phyloP scores from a whole-genome alignment of 2,888 invertebrate species.

The Amphipoea lucens region DNA sequence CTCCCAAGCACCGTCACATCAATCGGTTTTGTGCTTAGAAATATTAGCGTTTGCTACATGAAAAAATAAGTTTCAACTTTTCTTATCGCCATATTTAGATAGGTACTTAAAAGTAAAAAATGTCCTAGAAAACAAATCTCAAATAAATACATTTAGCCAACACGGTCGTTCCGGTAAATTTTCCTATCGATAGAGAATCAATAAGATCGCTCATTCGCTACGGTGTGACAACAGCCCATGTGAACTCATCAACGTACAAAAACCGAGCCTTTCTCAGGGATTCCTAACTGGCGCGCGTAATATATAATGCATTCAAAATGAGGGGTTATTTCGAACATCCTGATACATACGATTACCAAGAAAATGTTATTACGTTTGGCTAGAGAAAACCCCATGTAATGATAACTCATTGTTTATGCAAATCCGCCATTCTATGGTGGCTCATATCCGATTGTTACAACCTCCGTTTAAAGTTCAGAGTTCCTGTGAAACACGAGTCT shows the following conservation, averaged over 20 bases:
- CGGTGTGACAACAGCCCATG: constrained; percentile 70
- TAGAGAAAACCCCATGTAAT: constrained; percentile 81
- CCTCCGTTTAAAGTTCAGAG: constrained; percentile 48
- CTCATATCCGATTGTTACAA: constrained; percentile 73
- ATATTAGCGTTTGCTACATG: neutral
- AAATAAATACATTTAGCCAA: neutral
- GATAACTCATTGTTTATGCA: constrained; percentile 80
- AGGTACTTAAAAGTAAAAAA: neutral
- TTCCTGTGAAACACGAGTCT: constrained; percentile 24
- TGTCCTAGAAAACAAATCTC: neutral
- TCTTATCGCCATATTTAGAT: neutral
- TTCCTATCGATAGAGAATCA: neutral
- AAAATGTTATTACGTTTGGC: constrained; percentile 73
- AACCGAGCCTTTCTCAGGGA: constrained; percentile 78
- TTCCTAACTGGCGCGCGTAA: constrained; percentile 74
- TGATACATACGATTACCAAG: constrained; percentile 82
- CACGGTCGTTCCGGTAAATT: neutral
- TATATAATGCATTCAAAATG: constrained; percentile 73
- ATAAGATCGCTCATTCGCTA: constrained; percentile 16
- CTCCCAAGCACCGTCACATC: neutral
- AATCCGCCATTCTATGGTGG: constrained; percentile 75
- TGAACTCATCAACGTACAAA: constrained; percentile 72
- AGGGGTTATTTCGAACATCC: constrained; percentile 80
- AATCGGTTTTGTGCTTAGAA: neutral
- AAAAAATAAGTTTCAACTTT: neutral